Evolutionary conservation across 2,888 invertebrate genomes (phyloP).

Genomic region (Nysson spinosus): DNA sequence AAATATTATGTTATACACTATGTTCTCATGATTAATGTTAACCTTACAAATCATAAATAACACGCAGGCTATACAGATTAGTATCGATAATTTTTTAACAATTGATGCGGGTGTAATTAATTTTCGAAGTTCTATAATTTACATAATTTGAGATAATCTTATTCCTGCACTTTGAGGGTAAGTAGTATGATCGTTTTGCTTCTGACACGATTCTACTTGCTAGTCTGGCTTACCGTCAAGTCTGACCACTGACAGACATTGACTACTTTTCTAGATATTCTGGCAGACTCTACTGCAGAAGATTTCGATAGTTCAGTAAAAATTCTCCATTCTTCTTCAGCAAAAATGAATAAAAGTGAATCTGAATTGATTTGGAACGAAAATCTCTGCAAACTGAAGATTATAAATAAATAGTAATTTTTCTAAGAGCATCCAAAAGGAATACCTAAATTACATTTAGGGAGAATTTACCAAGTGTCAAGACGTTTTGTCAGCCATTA

Average conservation of each 20-base stretch:
- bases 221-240: not conserved
- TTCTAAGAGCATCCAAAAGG: slow-evolving; percentile 17
- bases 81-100: no score
- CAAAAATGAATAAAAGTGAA: no score
- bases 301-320: no score
- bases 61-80: no score
- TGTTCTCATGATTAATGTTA: no score
- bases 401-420: no score
- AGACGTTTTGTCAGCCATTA: slow-evolving; percentile 58
- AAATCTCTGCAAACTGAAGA: no score
- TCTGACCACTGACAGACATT: slow-evolving; percentile 41
- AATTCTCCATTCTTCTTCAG: no score
- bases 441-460: slow-evolving; percentile 34
- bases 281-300: not conserved
- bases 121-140: not conserved
- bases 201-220: not conserved
- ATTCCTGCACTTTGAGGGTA: not conserved
- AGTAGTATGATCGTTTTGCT: not conserved
- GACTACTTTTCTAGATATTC: slow-evolving; percentile 34
- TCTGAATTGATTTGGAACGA: no score
- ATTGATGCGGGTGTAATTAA: not conserved
- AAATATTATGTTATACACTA: no score
- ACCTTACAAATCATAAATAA: no score
- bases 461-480: slow-evolving; percentile 45
- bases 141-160: no score